Percentiles rank a stretch among this genome's conserved stretches.
Evolutionary conservation across 2,888 invertebrate species (phyloP).

Genomic region (Mylabris sibirica): DNA sequence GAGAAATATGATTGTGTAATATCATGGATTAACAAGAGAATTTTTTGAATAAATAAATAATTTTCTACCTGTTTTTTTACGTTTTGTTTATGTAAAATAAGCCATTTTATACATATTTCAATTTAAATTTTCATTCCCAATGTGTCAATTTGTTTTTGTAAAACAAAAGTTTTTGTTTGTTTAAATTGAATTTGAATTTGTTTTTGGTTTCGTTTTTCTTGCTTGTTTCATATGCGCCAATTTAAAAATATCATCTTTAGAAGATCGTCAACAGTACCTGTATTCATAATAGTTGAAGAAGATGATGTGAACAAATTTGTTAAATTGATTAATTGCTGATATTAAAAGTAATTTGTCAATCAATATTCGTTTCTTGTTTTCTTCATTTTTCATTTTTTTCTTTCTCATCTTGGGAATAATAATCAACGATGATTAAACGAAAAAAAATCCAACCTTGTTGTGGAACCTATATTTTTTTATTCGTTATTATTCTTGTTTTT

Average conservation of each 20-base stretch:
- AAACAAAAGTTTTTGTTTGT: no score
- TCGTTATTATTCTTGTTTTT: background rate
- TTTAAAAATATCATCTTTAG: no score
- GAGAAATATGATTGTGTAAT: background rate
- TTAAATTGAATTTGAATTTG: no score
- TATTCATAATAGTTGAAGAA: background rate
- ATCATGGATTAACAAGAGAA: background rate
- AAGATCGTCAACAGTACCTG: no score
- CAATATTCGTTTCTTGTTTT: background rate
- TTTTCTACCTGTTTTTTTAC: no score
- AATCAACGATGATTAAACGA: background rate
- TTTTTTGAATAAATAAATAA: background rate
- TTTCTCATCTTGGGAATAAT: background rate
- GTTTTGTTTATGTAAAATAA: no score
- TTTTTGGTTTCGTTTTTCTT: no score
- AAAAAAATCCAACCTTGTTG: background rate
- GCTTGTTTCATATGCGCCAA: no score
- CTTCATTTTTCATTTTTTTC: background rate
- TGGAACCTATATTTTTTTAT: background rate
- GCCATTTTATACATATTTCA: no score
- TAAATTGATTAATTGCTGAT: background rate
- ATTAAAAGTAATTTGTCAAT: background rate
- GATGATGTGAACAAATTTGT: background rate
- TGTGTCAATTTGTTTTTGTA: no score
- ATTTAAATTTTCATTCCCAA: no score